Evolutionary conservation across 2,888 invertebrate species (phyloP).

Genomic region (Nemotelus pantherinus): DNA sequence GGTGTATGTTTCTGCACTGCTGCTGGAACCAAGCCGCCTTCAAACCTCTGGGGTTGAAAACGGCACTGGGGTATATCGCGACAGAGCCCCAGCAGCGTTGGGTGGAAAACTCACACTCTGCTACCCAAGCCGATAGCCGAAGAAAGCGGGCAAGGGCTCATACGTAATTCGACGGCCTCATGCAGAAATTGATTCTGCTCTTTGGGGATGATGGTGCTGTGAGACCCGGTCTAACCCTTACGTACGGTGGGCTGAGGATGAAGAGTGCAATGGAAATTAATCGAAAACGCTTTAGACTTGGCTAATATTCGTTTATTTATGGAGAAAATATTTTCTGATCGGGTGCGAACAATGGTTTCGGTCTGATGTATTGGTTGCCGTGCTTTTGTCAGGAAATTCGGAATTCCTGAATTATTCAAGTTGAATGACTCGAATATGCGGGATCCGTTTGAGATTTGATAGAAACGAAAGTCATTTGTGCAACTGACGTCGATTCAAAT

Average conservation of each 20-base stretch:
- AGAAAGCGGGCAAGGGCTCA: too few relatives aligned
- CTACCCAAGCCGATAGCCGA: too few relatives aligned
- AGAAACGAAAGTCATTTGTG: too few relatives aligned
- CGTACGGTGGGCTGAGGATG: conserved; percentile 21
- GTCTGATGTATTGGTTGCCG: neutral
- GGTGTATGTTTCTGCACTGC: conserved; percentile 25
- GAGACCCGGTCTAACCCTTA: conserved; percentile 25
- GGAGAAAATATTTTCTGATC: conserved; percentile 3
- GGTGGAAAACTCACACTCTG: neutral
- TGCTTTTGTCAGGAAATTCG: neutral
- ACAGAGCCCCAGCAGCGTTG: neutral
- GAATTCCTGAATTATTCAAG: neutral
- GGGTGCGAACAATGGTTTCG: neutral
- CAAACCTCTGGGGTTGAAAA: conserved; percentile 24
- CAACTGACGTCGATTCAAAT: too few relatives aligned
- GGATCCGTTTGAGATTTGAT: too few relatives aligned
- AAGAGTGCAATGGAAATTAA: conserved; percentile 49
- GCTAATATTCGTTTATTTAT: conserved; percentile 36
- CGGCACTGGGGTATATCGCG: conserved; percentile 16
- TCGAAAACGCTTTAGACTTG: conserved; percentile 40
- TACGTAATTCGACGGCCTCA: too few relatives aligned
- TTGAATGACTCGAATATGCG: too few relatives aligned
- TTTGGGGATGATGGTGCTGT: neutral
- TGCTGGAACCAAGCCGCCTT: neutral
- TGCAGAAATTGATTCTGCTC: too few relatives aligned